phyloP scores from a whole-genome alignment of 1,140 invertebrate genomes.

The Armadillidium nasatum region DNA sequence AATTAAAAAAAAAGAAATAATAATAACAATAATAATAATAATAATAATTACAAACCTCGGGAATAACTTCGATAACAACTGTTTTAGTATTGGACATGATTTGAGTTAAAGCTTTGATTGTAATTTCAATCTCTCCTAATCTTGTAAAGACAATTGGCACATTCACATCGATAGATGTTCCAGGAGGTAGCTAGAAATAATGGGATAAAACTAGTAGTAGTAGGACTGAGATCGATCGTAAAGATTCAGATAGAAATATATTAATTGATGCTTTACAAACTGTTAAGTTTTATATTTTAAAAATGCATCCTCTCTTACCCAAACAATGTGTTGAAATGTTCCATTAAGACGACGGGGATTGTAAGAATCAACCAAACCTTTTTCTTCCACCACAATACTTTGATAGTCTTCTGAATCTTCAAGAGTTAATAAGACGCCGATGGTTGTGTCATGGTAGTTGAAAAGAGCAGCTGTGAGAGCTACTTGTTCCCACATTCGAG shows the following conservation, averaged over 20 bases:
- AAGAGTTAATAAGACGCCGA: conserved; percentile 51
- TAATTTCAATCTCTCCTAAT: conserved; percentile 50
- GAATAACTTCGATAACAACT: conserved; percentile 46
- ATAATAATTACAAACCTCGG: conserved; percentile 48
- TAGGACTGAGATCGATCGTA: too few relatives aligned
- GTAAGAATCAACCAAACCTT: conserved; percentile 57
- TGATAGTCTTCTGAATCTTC: conserved; percentile 53
- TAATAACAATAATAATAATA: too few relatives aligned
- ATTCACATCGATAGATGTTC: conserved; percentile 47
- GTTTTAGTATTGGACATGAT: conserved; percentile 46
- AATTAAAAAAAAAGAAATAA: too few relatives aligned
- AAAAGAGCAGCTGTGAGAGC: conserved; percentile 41
- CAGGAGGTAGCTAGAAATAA: conserved; percentile 30
- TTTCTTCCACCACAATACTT: conserved; percentile 57
- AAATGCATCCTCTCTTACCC: conserved; percentile 47
- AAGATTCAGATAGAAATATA: too few relatives aligned
- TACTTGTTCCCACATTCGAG: conserved; percentile 44
- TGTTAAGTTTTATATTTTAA: too few relatives aligned
- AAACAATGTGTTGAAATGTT: conserved; percentile 53
- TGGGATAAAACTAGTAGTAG: too few relatives aligned
- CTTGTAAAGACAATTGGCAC: conserved; percentile 50
- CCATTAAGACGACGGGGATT: conserved; percentile 49
- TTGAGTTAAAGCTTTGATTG: conserved; percentile 55
- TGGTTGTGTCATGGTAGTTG: conserved; percentile 41
- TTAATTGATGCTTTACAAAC: too few relatives aligned